Conservation (phyloP, 2,888 invertebrate genomes). For the Marronus borbonicus region DNA sequence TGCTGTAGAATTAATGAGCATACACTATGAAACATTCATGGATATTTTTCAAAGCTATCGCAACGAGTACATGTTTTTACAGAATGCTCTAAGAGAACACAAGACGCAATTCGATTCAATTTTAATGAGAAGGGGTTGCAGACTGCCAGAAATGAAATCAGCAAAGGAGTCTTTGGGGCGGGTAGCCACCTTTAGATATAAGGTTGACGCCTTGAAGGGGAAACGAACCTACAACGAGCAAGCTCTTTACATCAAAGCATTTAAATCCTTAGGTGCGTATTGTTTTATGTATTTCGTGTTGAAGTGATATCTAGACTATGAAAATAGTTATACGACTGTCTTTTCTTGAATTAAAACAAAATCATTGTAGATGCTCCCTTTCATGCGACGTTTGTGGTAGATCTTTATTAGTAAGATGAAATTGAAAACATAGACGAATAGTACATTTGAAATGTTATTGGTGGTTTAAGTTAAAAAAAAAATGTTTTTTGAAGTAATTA, state of each 20-base stretch:
- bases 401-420: too few relatives aligned
- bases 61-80: conserved; percentile 44
- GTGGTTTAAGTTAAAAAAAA: too few relatives aligned
- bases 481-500: too few relatives aligned
- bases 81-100: conserved; percentile 49
- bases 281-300: too few relatives aligned
- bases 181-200: conserved; percentile 44
- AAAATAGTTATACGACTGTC: too few relatives aligned
- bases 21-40: conserved; percentile 46
- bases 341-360: too few relatives aligned
- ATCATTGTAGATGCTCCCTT: too few relatives aligned
- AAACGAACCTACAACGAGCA: background rate
- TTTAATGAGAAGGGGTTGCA: conserved; percentile 50
- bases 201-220: background rate
- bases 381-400: too few relatives aligned
- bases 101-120: conserved; percentile 46
- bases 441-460: too few relatives aligned
- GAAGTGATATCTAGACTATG: too few relatives aligned
- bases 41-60: conserved; percentile 50
- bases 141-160: conserved; percentile 50
- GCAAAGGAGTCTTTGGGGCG: conserved; percentile 36
- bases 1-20: conserved; percentile 49
- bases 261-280: conserved; percentile 45
- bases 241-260: conserved; percentile 30
- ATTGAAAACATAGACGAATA: too few relatives aligned